These are phyloP conservation scores for Vimba vimba DNA, from an alignment of 2,113 vertebrate genomes.

Conservation along the genomic window DNA sequence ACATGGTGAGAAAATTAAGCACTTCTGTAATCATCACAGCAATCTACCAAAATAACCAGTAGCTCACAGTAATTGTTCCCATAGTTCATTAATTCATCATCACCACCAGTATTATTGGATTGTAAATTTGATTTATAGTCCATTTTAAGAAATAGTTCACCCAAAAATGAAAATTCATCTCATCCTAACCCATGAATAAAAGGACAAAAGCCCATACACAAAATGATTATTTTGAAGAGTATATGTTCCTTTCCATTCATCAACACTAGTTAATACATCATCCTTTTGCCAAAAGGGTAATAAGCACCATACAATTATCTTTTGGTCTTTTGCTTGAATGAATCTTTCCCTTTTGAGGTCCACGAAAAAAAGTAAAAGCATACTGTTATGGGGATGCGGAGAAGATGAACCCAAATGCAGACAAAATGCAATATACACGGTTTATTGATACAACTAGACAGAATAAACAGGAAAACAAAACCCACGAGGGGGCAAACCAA, in stretches of 20 bases:
- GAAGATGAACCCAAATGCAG: too few species aligned
- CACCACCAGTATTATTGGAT: background rate
- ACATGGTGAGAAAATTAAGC: background rate
- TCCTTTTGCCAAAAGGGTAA: too few species aligned
- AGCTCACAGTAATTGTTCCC: background rate
- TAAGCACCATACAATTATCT: too few species aligned
- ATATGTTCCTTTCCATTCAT: background rate
- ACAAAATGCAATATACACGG: too few species aligned
- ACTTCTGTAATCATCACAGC: background rate
- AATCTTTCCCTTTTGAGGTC: background rate
- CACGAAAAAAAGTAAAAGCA: background rate
- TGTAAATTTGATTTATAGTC: background rate
- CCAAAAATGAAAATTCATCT: background rate
- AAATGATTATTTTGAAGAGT: background rate
- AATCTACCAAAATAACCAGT: background rate
- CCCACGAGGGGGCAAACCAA: too few species aligned
- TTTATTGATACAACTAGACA: too few species aligned
- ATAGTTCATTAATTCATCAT: background rate
- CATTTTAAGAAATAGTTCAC: background rate
- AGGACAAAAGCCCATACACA: background rate
- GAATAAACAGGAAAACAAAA: too few species aligned
- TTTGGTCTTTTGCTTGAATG: background rate
- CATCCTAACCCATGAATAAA: background rate
- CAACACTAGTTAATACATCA: background rate
- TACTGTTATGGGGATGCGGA: too few species aligned